Conservation (phyloP, 2,888 invertebrate genomes). For the Dynastes hyllus region DNA sequence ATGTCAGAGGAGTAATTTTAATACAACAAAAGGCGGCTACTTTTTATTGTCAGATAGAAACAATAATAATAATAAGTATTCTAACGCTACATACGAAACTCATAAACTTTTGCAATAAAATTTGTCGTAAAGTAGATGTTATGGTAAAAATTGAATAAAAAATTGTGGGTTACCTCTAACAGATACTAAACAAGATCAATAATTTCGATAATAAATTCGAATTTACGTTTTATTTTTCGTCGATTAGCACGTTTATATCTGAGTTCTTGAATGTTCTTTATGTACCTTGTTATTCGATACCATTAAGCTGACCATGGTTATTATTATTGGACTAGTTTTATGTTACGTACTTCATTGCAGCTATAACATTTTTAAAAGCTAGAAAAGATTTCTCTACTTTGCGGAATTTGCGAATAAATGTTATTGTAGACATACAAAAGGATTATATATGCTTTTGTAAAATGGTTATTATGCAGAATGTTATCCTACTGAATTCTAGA, state of each 20-base stretch:
- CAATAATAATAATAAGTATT: not conserved
- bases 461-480: too few relatives aligned
- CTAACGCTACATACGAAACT: not conserved
- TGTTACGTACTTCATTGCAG: not conserved
- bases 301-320: not conserved
- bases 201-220: not conserved
- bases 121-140: not conserved
- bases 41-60: not conserved
- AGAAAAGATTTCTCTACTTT: not conserved
- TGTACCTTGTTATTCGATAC: not conserved
- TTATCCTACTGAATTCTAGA: too few relatives aligned
- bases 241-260: conserved; percentile 5
- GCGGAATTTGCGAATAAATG: too few relatives aligned
- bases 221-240: not conserved
- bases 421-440: too few relatives aligned
- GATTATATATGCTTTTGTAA: too few relatives aligned
- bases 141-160: not conserved
- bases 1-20: too few relatives aligned
- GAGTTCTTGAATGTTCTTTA: not conserved
- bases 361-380: not conserved
- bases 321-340: not conserved
- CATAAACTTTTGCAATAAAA: not conserved
- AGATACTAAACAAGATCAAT: not conserved
- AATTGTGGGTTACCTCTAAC: not conserved
- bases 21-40: too few relatives aligned